Evolutionary conservation across 2,797 vertebrate species (phyloP).

Genomic region (Nannoperca obscura): DNA sequence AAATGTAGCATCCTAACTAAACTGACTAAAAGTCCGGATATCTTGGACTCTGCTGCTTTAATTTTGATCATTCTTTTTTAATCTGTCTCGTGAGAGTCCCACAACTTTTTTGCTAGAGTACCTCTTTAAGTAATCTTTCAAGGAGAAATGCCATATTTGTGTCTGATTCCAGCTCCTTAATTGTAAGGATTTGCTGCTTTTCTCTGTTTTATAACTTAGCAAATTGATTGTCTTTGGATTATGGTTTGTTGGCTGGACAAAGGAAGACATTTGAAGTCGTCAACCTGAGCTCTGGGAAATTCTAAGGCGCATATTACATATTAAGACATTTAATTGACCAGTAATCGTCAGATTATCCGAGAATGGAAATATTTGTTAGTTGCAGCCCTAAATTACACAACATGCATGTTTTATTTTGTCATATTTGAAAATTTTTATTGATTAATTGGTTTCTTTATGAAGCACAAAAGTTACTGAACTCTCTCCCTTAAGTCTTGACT

Average conservation of each 20-base stretch:
- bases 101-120: background rate
- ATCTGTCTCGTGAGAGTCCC: background rate
- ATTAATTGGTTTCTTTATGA: background rate
- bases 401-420: background rate
- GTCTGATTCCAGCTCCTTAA: background rate
- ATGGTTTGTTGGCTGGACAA: background rate
- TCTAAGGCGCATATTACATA: background rate
- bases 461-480: background rate
- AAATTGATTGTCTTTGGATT: background rate
- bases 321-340: background rate
- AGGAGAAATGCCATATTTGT: background rate
- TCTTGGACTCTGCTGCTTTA: background rate
- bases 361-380: background rate
- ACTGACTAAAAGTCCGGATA: background rate
- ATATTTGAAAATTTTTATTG: background rate
- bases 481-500: conserved; percentile 1
- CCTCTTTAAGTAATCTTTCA: background rate
- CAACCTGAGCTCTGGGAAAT: background rate
- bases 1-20: background rate
- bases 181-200: background rate
- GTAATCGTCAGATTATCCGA: background rate
- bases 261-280: background rate
- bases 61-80: background rate
- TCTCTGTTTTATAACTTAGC: background rate
- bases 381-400: background rate